These are phyloP conservation scores for Drosophila yooni DNA, from an alignment of 2,888 invertebrate species.

Conservation along the genomic window DNA sequence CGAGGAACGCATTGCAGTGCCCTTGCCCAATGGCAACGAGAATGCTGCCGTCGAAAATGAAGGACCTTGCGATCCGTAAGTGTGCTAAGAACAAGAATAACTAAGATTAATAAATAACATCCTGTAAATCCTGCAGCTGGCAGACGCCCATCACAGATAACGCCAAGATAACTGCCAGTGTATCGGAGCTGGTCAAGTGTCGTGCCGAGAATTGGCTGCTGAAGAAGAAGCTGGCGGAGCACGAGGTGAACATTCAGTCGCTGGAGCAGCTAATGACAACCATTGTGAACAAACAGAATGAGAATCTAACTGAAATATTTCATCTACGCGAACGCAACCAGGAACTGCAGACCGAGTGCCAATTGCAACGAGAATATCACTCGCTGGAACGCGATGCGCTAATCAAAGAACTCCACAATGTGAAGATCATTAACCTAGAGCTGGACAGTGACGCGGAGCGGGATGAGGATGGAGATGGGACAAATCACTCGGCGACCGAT, in stretches of 20 bases:
- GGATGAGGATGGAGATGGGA: neutral
- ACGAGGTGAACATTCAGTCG: constrained; percentile 73
- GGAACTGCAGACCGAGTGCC: constrained; percentile 71
- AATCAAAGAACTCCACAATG: constrained; percentile 71
- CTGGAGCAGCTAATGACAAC: constrained; percentile 78
- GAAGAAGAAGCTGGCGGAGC: constrained; percentile 70
- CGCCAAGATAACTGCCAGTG: constrained; percentile 50
- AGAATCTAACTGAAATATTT: constrained; percentile 76
- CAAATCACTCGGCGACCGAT: neutral
- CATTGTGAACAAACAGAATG: constrained; percentile 80
- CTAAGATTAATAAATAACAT: neutral
- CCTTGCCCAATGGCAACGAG: neutral
- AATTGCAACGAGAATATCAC: constrained; percentile 81
- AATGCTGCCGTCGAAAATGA: neutral
- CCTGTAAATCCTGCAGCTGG: neutral
- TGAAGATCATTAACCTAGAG: constrained; percentile 53
- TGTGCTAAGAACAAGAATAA: neutral
- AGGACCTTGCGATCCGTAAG: constrained; percentile 13
- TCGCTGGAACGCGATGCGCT: constrained; percentile 76
- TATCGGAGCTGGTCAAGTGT: constrained; percentile 73
- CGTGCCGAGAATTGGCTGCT: constrained; percentile 81
- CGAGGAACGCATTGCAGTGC: neutral
- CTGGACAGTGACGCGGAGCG: neutral
- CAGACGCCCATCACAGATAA: constrained; percentile 21
- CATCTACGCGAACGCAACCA: constrained; percentile 69